Base-by-base conservation (phyloP, 2,888 invertebrate genomes). In the Volucella inanis region DNA sequence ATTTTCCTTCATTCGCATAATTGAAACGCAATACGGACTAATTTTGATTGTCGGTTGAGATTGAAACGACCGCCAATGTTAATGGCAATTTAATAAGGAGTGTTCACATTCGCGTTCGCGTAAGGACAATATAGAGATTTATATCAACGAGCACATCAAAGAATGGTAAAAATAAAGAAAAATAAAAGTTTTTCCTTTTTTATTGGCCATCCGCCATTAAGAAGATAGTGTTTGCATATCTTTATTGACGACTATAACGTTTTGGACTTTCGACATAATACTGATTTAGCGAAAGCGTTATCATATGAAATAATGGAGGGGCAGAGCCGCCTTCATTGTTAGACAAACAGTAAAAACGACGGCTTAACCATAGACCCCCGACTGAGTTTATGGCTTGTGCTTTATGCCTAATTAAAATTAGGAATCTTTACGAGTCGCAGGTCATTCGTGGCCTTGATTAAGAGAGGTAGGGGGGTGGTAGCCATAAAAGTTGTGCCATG, bases 81-180 rank as follows among this genome's bases (percentile, higher is more conserved):
- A 84, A 80, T 84, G 75, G 61, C 84, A 65, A 61, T 80, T 80
- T 84, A 80, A 84, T 84, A 80, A 84, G 79, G 79, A 84, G 84
- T 84, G 84, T 80, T 67, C 79, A 70, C 84, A 71, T 31, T 31
- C 31, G 31, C 31, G 31, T 31, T 31, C 31, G 6, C 31, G 6
- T 6, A 31, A 31, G 6, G 31, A 31, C 6, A 31, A 31, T 61
- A 80, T 71, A 84, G 47, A 59, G 82, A 82, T 82, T 78, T 72
- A 14, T 62, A 78, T 82, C 84, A 12, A 47, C 15, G 39, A 75
- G 75, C 75, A 79, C 74, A 74, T 79, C 39, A 50, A 62, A 64
- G 15, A 49, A 41, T 39, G 54, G 43, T 39, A 43, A 49, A 61
- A n/a, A 74, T 9, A 70, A 38, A 65, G 54, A 47, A 49, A 31